Conservation (phyloP, 2,797 vertebrate genomes). For the Hafferia zeledoni region DNA sequence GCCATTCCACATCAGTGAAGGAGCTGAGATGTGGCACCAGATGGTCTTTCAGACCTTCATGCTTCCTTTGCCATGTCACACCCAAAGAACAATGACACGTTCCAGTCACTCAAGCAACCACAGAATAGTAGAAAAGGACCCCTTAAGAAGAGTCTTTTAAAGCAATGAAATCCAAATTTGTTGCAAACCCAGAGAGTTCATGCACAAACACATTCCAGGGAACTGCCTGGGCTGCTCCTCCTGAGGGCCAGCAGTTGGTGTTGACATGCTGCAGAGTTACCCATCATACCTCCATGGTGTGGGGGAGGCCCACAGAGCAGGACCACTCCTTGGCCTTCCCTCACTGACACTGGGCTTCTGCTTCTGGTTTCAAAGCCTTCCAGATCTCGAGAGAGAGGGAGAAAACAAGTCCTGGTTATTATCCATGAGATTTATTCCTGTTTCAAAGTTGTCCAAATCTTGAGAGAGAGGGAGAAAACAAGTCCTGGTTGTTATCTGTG, state of each 20-base stretch:
- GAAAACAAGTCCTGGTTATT: slow-evolving; percentile 6
- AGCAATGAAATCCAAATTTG: neutral
- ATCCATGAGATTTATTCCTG: neutral
- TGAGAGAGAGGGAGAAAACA: slow-evolving; percentile 4
- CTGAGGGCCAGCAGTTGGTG: no score
- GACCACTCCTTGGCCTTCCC: slow-evolving; percentile 79
- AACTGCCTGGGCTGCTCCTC: neutral
- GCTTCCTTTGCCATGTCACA: neutral
- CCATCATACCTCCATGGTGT: slow-evolving; percentile 70
- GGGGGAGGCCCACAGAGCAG: slow-evolving; percentile 74
- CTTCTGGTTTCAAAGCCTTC: slow-evolving; percentile 66
- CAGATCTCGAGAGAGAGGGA: slow-evolving; percentile 63
- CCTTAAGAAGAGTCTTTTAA: neutral
- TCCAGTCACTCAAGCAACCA: neutral
- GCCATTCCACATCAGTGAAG: neutral
- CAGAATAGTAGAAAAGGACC: neutral
- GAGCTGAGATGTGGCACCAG: neutral
- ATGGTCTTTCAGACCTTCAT: neutral
- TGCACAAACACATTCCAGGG: neutral
- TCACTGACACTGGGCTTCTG: slow-evolving; percentile 72
- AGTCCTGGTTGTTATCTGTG: neutral
- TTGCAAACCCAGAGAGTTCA: accelerated
- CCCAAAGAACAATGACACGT: neutral
- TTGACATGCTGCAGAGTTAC: neutral
- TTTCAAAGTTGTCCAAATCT: slow-evolving; percentile 77